A percentile compares a stretch with the other conserved stretches of the same genome.
These are phyloP conservation scores for Prolemur simus DNA, from an alignment of 2,113 vertebrate genomes.

Conservation along the genomic window DNA sequence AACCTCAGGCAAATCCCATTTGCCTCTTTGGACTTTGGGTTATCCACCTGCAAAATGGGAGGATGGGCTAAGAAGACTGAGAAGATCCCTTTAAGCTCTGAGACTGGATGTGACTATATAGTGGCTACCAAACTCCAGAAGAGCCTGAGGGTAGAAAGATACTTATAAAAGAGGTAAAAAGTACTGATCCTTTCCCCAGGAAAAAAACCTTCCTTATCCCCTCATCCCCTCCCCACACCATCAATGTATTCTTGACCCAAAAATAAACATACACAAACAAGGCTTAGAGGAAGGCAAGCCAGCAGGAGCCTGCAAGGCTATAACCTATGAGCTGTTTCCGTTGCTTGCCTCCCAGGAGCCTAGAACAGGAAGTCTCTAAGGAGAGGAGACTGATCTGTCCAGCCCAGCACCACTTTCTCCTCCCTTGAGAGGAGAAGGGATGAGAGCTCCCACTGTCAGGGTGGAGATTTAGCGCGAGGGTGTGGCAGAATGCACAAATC, in stretches of 20 bases:
- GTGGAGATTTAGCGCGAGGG: neutral
- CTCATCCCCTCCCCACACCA: neutral
- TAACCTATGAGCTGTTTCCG: neutral
- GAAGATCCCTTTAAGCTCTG: neutral
- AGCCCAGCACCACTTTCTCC: neutral
- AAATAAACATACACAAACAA: neutral
- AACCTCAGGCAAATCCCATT: neutral
- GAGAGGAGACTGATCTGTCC: neutral
- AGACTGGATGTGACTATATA: neutral
- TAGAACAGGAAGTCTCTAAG: constrained; percentile 22
- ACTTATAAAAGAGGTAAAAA: neutral
- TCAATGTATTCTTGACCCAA: neutral
- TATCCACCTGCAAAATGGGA: neutral
- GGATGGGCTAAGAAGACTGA: neutral
- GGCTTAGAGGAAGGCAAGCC: neutral
- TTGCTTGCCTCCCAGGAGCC: neutral
- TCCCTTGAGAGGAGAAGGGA: neutral
- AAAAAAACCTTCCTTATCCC: neutral
- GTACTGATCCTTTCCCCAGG: neutral
- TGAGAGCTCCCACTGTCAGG: neutral
- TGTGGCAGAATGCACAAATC: neutral
- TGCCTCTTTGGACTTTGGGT: neutral
- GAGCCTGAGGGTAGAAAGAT: neutral
- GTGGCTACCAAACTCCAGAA: neutral
- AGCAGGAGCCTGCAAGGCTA: neutral